A percentile compares a stretch with the other conserved stretches of the same genome.
Conservation (phyloP, 2,888 invertebrate species). For the Cetonia aurata region DNA sequence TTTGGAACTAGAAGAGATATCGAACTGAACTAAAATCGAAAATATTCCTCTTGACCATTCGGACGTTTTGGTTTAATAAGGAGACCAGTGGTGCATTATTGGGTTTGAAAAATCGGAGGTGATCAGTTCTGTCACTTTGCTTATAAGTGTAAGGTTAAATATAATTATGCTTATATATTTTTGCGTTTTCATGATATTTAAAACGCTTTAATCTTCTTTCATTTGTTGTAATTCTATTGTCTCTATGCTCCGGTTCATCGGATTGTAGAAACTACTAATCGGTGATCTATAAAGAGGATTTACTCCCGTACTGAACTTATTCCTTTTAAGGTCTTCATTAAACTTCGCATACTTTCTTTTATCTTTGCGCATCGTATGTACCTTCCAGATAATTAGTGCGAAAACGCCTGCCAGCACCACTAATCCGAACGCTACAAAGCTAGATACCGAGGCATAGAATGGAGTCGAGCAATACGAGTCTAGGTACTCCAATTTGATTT, state of each 20-base stretch:
- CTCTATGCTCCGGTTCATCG: constrained; percentile 45
- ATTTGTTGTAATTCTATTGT: no score
- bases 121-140: no score
- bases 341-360: constrained; percentile 48
- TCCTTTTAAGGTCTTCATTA: constrained; percentile 27
- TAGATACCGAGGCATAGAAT: constrained; percentile 53
- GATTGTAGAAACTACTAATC: constrained; percentile 55
- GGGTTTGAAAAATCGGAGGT: no score
- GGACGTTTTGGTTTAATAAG: no score
- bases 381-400: constrained; percentile 57
- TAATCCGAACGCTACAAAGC: constrained; percentile 49
- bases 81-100: no score
- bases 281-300: constrained; percentile 72
- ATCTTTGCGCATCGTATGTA: constrained; percentile 46
- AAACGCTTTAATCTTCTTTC: no score
- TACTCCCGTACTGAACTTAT: constrained; percentile 44
- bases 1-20: no score
- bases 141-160: no score
- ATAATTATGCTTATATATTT: no score
- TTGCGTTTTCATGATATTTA: no score
- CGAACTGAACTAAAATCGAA: no score
- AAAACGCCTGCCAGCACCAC: constrained; percentile 55
- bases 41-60: no score
- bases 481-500: constrained; percentile 39
- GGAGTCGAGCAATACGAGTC: constrained; percentile 55